phyloP scores from a whole-genome alignment of 2,797 vertebrate species.

The Helostoma temminkii region DNA sequence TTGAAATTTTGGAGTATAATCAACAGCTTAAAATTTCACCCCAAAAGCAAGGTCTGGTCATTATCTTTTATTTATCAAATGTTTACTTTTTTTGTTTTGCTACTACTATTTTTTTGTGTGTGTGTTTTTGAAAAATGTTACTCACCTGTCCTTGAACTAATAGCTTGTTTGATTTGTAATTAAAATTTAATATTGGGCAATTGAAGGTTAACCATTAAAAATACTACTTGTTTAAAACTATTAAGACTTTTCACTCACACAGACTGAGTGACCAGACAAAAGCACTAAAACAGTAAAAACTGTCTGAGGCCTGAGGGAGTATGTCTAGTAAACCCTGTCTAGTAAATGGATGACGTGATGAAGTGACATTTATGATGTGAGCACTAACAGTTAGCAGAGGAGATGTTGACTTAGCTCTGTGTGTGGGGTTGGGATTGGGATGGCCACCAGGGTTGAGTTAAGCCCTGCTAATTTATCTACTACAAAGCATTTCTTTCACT shows the following conservation, averaged over 20 bases:
- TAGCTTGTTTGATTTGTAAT: constrained; percentile 8
- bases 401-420: constrained; percentile 68
- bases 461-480: constrained; percentile 59
- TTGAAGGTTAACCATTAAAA: neutral
- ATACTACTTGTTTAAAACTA: neutral
- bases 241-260: constrained; percentile 1
- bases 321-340: constrained; percentile 20
- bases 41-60: constrained; percentile 45
- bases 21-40: constrained; percentile 43
- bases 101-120: no score
- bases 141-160: constrained; percentile 8
- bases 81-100: neutral
- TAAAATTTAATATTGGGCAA: no score
- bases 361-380: constrained; percentile 84
- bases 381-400: constrained; percentile 76
- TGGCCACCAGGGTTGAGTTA: constrained; percentile 65
- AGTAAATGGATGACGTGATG: constrained; percentile 61
- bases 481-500: constrained; percentile 67
- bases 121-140: no score
- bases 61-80: constrained; percentile 31
- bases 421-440: constrained; percentile 41
- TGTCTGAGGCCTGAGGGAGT: constrained; percentile 40
- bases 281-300: constrained; percentile 43
- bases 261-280: constrained; percentile 40
- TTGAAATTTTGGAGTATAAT: constrained; percentile 41